A percentile compares a stretch with the other conserved stretches of the same genome.
Conservation (phyloP, 1,140 invertebrate genomes). For the Tribolium madens region DNA sequence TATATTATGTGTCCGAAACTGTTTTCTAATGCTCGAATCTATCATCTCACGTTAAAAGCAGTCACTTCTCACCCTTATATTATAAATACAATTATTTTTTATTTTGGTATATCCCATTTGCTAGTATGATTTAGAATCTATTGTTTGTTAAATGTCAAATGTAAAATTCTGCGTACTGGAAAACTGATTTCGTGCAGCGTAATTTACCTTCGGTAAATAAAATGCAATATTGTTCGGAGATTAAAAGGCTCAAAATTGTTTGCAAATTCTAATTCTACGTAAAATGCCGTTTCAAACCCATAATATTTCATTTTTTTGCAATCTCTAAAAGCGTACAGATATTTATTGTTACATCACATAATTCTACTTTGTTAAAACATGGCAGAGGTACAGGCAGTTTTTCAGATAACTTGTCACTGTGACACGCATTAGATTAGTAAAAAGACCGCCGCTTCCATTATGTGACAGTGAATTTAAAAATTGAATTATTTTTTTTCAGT, state of each 20-base stretch:
- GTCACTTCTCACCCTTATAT: too few relatives aligned
- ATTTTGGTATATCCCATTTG: too few relatives aligned
- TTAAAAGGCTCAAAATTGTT: conserved; percentile 13
- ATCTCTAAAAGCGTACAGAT: conserved; percentile 9
- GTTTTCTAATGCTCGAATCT: too few relatives aligned
- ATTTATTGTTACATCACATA: conserved; percentile 27
- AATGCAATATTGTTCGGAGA: background rate
- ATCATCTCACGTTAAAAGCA: too few relatives aligned
- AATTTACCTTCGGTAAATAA: background rate
- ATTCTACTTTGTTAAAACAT: conserved; percentile 3
- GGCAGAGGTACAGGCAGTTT: conserved; percentile 28
- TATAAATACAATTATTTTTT: too few relatives aligned
- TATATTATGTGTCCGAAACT: too few relatives aligned
- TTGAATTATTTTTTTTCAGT: conserved; percentile 16
- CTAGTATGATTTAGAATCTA: too few relatives aligned
- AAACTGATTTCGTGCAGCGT: too few relatives aligned
- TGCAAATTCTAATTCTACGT: conserved; percentile 2
- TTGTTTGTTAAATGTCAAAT: too few relatives aligned
- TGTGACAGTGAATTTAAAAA: conserved; percentile 28
- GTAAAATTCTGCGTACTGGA: too few relatives aligned
- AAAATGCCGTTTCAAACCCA: background rate
- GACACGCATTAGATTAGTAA: conserved; percentile 29
- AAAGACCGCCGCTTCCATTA: conserved; percentile 15
- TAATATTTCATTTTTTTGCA: conserved; percentile 27
- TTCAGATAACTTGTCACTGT: conserved; percentile 27